Base-by-base conservation (phyloP, 2,113 vertebrate species). In the Orcinus orca region DNA sequence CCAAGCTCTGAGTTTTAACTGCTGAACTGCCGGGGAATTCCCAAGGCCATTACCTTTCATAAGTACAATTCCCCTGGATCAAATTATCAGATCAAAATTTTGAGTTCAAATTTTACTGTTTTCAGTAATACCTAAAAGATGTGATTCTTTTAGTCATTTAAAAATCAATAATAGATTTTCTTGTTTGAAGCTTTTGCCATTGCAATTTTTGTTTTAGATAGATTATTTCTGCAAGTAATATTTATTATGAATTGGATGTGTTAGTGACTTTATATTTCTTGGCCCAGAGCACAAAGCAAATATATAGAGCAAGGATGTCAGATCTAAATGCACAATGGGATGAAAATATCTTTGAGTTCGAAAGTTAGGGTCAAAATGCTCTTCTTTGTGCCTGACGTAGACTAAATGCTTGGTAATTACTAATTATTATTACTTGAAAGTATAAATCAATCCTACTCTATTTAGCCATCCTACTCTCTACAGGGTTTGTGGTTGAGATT, bases 271-370 rank as follows among this genome's bases (percentile, higher is more conserved):
- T 50, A 25, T 91, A 63, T 85, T 83, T 86, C 11, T 41, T 88
- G 70, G 50, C 81, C 33, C 55, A 94, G 38, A 93, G 88, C 62
- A 50, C 38, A 90, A 86, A 92, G 44, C 20, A 95, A 81, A 62
- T 47, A 4, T 31, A 53, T 60, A 15, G 79, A 91, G 41, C 15
- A 76, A 65, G 85, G 29, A 76, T 68, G 2, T 93, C 31, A 73
- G 41, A 58, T 23, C 53, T 88, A 53, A 84, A 50, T 53, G 20
- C 23, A 67, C 60, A 67, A 67, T 31, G 17, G 68, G 33, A 71
- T 81, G 58, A 77, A 95, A 95, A 77, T 95, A 71, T 85, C n/a
- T 76, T 88, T 93, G 92, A 88, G 71, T 33, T 97, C 8, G 33
- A 95, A 94, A 90, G 17, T 85, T 90, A 71, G 70, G 18, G 84